Evolutionary conservation across 2,797 vertebrate genomes (phyloP).

Genomic region (Bovichtus diacanthus): DNA sequence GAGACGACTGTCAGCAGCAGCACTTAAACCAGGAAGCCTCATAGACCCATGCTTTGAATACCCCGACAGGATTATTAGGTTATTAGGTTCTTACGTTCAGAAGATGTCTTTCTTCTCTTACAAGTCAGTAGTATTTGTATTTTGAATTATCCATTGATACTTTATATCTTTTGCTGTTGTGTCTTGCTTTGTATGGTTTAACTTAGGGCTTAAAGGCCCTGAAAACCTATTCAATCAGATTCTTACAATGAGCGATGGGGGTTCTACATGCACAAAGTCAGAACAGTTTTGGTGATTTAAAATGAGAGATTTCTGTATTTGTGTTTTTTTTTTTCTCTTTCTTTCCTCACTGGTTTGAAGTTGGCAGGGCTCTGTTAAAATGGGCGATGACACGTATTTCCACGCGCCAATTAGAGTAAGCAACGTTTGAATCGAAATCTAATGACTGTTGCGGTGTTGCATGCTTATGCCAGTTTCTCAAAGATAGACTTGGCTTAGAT

Average conservation of each 20-base stretch:
- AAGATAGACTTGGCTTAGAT: too few species aligned
- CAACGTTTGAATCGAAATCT: not conserved
- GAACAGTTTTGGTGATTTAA: not conserved
- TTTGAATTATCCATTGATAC: not conserved
- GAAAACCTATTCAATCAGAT: not conserved
- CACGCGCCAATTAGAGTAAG: not conserved
- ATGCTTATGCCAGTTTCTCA: not conserved
- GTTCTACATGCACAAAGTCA: not conserved
- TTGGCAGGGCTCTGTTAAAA: not conserved
- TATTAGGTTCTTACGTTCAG: not conserved
- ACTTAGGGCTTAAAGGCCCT: not conserved
- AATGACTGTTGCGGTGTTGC: not conserved
- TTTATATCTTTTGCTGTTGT: not conserved
- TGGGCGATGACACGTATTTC: not conserved
- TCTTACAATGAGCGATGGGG: not conserved
- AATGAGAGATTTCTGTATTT: not conserved
- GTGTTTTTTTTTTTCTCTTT: not conserved
- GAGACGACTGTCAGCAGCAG: not conserved
- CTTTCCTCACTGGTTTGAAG: not conserved
- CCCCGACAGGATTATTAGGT: not conserved
- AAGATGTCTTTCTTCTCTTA: not conserved
- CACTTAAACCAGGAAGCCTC: not conserved
- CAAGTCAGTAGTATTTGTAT: not conserved
- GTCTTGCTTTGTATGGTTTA: not conserved
- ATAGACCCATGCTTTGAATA: constrained; percentile 13